These are phyloP conservation scores for Lethenteron camtschaticum DNA, from an alignment of 2,113 vertebrate genomes.

Conservation along the genomic window DNA sequence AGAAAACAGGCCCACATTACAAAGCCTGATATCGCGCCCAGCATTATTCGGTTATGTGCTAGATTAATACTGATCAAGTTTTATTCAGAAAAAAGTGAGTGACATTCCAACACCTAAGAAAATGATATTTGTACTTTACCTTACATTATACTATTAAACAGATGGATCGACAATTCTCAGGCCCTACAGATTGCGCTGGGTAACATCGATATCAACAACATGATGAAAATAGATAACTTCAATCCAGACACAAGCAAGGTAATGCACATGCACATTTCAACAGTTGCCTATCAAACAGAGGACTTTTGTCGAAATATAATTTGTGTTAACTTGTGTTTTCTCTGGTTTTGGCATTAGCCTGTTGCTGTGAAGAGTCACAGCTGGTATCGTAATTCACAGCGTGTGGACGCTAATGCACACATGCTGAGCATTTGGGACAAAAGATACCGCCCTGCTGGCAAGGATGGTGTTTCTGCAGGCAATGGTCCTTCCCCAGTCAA, in stretches of 20 bases:
- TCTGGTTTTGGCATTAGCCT: too few relatives aligned
- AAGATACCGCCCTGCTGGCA: too few relatives aligned
- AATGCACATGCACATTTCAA: too few relatives aligned
- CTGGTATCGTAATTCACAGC: too few relatives aligned
- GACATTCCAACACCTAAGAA: not conserved
- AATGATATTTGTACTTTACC: not conserved
- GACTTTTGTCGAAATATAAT: too few relatives aligned
- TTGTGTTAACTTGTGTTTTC: too few relatives aligned
- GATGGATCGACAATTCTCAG: conserved; percentile 41
- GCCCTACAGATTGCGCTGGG: conserved; percentile 75
- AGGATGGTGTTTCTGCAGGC: too few relatives aligned
- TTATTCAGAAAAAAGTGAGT: not conserved
- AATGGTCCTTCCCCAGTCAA: too few relatives aligned
- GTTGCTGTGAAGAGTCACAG: too few relatives aligned
- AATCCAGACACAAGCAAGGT: conserved; percentile 26
- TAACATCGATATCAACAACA: conserved; percentile 55
- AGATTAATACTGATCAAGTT: not conserved
- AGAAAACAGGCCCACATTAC: not conserved
- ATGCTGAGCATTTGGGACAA: too few relatives aligned
- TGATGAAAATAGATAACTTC: conserved; percentile 52
- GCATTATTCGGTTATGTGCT: not conserved
- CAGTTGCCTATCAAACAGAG: too few relatives aligned
- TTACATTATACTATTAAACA: conserved; percentile 35
- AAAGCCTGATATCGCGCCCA: not conserved
- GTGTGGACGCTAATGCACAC: too few relatives aligned